Evolutionary conservation across 1,140 invertebrate species (phyloP).

Genomic region (Copidosoma floridanum): DNA sequence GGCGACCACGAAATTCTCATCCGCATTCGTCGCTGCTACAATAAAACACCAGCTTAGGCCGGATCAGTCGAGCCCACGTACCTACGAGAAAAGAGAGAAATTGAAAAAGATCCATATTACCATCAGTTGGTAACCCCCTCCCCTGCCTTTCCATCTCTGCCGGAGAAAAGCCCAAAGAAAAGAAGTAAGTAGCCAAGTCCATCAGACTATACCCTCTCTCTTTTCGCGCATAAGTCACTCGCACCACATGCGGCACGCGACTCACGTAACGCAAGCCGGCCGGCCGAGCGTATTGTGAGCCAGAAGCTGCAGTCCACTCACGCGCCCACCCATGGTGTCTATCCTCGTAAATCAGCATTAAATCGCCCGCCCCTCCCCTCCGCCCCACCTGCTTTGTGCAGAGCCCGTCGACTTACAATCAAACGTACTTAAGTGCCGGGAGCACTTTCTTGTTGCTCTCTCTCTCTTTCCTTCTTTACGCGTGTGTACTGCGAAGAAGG

Average conservation of each 20-base stretch:
- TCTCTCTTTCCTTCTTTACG: too few relatives aligned
- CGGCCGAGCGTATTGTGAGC: slow-evolving; percentile 15
- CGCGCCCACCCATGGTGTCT: slow-evolving; percentile 39
- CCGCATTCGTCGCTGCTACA: too few relatives aligned
- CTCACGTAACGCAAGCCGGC: not conserved
- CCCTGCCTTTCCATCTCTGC: too few relatives aligned
- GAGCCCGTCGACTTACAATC: slow-evolving; percentile 55
- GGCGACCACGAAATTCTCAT: too few relatives aligned
- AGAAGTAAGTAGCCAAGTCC: not conserved
- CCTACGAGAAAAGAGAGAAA: not conserved
- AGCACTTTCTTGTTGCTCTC: too few relatives aligned
- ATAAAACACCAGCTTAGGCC: too few relatives aligned
- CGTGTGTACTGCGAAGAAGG: too few relatives aligned
- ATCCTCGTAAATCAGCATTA: slow-evolving; percentile 53
- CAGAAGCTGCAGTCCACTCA: slow-evolving; percentile 50
- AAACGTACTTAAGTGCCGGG: slow-evolving; percentile 58
- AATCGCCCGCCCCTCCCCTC: slow-evolving; percentile 35
- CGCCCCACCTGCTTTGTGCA: too few relatives aligned
- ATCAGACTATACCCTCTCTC: too few relatives aligned
- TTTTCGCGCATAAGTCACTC: not conserved
- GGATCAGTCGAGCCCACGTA: not conserved
- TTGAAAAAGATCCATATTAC: not conserved
- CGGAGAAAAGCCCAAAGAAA: too few relatives aligned
- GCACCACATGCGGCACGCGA: not conserved
- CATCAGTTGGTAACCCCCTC: too few relatives aligned